These are phyloP conservation scores for Colostygia pectinataria DNA, from an alignment of 2,888 invertebrate genomes.

Conservation along the genomic window DNA sequence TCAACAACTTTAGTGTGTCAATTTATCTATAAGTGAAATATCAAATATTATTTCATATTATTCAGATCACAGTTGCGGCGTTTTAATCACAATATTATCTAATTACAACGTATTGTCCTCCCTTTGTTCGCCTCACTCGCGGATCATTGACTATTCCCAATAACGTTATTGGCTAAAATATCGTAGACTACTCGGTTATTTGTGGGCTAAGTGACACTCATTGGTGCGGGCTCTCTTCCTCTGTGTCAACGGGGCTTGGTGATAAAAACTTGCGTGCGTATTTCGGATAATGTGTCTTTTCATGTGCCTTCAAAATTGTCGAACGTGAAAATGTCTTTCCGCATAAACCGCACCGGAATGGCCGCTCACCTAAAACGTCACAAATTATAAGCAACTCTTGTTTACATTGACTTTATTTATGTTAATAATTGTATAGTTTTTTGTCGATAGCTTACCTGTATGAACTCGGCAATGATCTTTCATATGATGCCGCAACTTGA, in stretches of 20 bases:
- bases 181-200: conserved; percentile 43
- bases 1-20: conserved; percentile 73
- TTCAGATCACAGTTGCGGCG: conserved; percentile 84
- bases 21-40: conserved; percentile 82
- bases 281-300: conserved; percentile 96
- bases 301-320: conserved; percentile 95
- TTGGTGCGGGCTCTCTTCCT: conserved; percentile 91
- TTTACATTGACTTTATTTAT: no score
- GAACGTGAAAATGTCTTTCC: conserved; percentile 96
- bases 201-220: conserved; percentile 60
- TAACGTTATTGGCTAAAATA: conserved; percentile 52
- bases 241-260: conserved; percentile 92
- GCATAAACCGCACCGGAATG: conserved; percentile 94
- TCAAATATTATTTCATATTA: conserved; percentile 83
- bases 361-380: conserved; percentile 87
- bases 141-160: conserved; percentile 67
- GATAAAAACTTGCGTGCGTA: conserved; percentile 95
- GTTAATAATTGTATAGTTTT: background rate
- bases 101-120: conserved; percentile 81
- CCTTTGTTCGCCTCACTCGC: conserved; percentile 70
- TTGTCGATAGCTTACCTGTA: conserved; percentile 84
- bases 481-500: conserved; percentile 96
- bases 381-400: conserved; percentile 2
- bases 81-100: conserved; percentile 83
- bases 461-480: conserved; percentile 97